Conservation (phyloP, 2,888 invertebrate genomes). For the Campaea margaritaria region DNA sequence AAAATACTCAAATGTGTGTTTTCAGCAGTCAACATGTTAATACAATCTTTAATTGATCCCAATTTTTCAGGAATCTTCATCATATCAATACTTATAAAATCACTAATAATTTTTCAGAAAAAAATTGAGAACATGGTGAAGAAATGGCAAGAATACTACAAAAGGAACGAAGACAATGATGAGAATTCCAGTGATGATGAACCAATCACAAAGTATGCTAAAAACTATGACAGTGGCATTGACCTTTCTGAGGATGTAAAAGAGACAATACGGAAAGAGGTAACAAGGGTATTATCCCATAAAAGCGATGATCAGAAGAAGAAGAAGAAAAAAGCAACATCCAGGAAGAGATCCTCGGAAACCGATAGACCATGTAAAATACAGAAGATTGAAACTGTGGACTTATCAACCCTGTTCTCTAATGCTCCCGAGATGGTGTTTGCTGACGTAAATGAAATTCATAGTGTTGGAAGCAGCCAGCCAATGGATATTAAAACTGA, state of each 20-base stretch:
- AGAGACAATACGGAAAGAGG: slow-evolving; percentile 59
- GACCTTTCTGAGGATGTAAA: slow-evolving; percentile 68
- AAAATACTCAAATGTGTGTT: too few relatives aligned
- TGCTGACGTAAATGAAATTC: slow-evolving; percentile 68
- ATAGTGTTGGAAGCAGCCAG: slow-evolving; percentile 42
- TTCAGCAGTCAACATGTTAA: too few relatives aligned
- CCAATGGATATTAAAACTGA: slow-evolving; percentile 57
- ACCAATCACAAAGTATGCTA: slow-evolving; percentile 71
- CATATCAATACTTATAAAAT: too few relatives aligned
- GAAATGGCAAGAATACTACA: slow-evolving; percentile 61
- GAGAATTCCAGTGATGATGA: slow-evolving; percentile 69
- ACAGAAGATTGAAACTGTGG: slow-evolving; percentile 35
- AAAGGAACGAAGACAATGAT: slow-evolving; percentile 44
- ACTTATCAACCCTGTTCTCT: slow-evolving; percentile 17
- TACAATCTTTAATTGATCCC: too few relatives aligned
- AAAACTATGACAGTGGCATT: slow-evolving; percentile 60
- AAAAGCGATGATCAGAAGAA: slow-evolving; percentile 21
- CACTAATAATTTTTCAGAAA: slow-evolving; percentile 53
- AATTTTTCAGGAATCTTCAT: too few relatives aligned
- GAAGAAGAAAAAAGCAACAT: slow-evolving; percentile 24
- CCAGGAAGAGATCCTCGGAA: slow-evolving; percentile 32
- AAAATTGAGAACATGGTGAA: slow-evolving; percentile 59
- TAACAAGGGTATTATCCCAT: slow-evolving; percentile 52
- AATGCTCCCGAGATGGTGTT: slow-evolving; percentile 61
- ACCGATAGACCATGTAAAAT: slow-evolving; percentile 37